Conservation (phyloP, 2,797 vertebrate species). For the Catharus ustulatus region DNA sequence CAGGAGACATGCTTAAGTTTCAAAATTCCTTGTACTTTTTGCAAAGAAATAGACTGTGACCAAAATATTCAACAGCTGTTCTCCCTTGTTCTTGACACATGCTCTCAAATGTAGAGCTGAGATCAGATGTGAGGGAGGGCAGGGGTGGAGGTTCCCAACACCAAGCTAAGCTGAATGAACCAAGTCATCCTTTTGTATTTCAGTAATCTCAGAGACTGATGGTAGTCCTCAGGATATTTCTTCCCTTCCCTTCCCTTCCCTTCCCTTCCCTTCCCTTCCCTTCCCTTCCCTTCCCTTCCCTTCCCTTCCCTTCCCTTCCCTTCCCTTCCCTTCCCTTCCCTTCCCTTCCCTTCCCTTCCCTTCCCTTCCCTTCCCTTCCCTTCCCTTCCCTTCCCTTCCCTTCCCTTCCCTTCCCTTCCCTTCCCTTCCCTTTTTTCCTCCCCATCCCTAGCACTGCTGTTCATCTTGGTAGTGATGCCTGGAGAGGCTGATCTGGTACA, state of each 20-base stretch:
- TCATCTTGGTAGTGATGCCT: not conserved
- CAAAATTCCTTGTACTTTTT: not conserved
- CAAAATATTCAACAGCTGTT: conserved; percentile 20
- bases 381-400: not conserved
- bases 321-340: not conserved
- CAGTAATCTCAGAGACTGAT: not conserved
- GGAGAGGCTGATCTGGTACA: no score
- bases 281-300: not conserved
- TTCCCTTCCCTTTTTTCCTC: not conserved
- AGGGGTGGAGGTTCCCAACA: not conserved
- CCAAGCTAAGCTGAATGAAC: not conserved
- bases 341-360: not conserved
- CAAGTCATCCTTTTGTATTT: conserved; percentile 35
- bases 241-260: not conserved
- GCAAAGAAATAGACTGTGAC: not conserved
- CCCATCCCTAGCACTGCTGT: not conserved
- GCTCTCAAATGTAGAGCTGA: not conserved
- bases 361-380: not conserved
- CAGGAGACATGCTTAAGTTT: not conserved
- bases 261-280: not conserved
- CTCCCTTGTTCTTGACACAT: not conserved
- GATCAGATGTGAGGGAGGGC: not conserved
- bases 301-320: not conserved
- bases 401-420: not conserved
- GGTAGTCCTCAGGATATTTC: not conserved